These are phyloP conservation scores for Lingula anatina DNA, from an alignment of 2,888 invertebrate species.

Conservation along the genomic window DNA sequence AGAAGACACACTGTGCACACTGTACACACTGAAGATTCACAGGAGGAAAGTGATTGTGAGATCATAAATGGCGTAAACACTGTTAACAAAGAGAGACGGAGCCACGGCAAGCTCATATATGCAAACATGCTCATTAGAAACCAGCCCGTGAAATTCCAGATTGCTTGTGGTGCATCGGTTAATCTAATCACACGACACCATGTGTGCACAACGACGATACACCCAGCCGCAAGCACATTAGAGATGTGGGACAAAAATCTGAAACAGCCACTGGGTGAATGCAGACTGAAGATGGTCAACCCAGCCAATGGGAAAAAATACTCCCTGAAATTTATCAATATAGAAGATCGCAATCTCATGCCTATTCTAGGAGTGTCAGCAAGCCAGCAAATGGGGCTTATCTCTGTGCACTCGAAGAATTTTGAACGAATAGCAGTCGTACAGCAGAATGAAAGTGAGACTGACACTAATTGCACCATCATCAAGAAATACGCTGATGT, in stretches of 20 bases:
- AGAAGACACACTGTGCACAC: too few species aligned
- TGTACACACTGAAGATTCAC: too few species aligned
- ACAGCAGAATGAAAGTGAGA: too few species aligned
- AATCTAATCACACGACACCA: slow-evolving; percentile 6
- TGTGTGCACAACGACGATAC: slow-evolving; percentile 2
- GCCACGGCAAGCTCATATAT: too few species aligned
- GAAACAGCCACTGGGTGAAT: slow-evolving; percentile 10
- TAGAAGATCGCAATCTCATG: slow-evolving; percentile 2
- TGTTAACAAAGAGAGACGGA: too few species aligned
- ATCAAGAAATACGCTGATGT: background rate
- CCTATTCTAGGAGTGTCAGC: too few species aligned
- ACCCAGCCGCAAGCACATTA: slow-evolving; percentile 4
- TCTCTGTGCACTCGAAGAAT: too few species aligned
- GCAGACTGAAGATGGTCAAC: slow-evolving; percentile 9
- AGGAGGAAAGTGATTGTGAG: background rate
- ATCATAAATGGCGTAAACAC: background rate
- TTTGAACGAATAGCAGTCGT: too few species aligned
- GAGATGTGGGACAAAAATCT: slow-evolving; percentile 11
- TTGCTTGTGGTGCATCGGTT: slow-evolving; percentile 13
- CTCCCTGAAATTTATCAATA: slow-evolving; percentile 4
- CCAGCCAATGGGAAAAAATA: slow-evolving; percentile 6
- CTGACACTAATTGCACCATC: too few species aligned
- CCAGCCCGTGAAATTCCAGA: slow-evolving; percentile 10
- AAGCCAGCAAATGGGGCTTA: too few species aligned
- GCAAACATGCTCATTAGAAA: slow-evolving; percentile 5